Percentiles rank a stretch among this genome's conserved stretches.
Conservation (phyloP, 1,140 invertebrate species). For the Drosophila eugracilis region DNA sequence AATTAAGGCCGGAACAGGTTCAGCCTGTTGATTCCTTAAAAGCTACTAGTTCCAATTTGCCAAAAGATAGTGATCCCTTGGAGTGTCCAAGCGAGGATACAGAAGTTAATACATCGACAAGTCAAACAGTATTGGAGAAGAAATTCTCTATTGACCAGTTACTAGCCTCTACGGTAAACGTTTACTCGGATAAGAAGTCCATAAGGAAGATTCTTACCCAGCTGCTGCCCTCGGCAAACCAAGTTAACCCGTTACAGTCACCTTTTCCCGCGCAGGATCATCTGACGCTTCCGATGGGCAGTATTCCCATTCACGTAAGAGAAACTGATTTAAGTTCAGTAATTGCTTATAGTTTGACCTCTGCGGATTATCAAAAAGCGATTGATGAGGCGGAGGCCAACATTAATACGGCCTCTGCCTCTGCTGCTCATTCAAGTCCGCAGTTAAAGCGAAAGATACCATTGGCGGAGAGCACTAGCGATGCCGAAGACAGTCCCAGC, state of each 20-base stretch:
- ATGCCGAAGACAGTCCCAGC: constrained; percentile 50
- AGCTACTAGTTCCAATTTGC: neutral
- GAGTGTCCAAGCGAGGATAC: constrained; percentile 45
- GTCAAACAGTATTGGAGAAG: constrained; percentile 45
- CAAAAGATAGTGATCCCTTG: neutral
- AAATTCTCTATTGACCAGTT: constrained; percentile 66
- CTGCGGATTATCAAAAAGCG: constrained; percentile 89
- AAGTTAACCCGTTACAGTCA: constrained; percentile 85
- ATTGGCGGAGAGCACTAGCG: constrained; percentile 47
- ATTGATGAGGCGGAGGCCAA: constrained; percentile 34
- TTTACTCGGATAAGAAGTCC: constrained; percentile 87
- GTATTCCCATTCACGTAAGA: constrained; percentile 91
- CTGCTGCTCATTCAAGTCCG: constrained; percentile 60
- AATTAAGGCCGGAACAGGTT: constrained; percentile 63
- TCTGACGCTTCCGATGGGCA: constrained; percentile 86
- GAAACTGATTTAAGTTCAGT: constrained; percentile 95
- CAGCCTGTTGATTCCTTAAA: neutral
- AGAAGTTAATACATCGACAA: constrained; percentile 4
- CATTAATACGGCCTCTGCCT: constrained; percentile 3
- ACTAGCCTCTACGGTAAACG: constrained; percentile 55
- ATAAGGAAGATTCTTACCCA: constrained; percentile 90
- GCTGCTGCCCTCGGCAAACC: constrained; percentile 86
- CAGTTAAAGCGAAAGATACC: constrained; percentile 59
- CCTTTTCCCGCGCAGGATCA: constrained; percentile 89
- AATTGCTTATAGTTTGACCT: constrained; percentile 93